Conservation (phyloP, 1,140 invertebrate species). For the Vanessa tameamea region DNA sequence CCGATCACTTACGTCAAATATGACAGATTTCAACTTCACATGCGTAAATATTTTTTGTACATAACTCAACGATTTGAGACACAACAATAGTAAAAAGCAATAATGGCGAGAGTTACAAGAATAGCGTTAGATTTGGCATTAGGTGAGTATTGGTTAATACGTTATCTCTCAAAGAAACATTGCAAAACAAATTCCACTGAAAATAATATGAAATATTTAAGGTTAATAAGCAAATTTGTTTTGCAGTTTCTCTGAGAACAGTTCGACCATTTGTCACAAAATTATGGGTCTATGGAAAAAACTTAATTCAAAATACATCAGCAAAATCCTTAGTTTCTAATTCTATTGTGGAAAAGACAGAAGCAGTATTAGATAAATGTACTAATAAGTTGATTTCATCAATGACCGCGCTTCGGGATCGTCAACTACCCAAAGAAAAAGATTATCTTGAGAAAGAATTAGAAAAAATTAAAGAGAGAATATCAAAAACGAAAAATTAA, state of each 20-base stretch:
- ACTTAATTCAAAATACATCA: constrained; percentile 41
- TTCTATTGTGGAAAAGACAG: constrained; percentile 51
- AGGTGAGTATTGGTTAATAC: constrained; percentile 44
- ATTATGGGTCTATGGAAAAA: constrained; percentile 58
- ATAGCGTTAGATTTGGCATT: constrained; percentile 59
- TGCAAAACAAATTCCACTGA: constrained; percentile 57
- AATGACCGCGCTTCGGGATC: constrained; percentile 50
- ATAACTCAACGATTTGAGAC: background rate
- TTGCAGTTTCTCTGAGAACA: constrained; percentile 73
- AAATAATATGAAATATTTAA: constrained; percentile 8
- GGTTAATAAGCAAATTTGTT: constrained; percentile 37
- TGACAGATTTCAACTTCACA: constrained; percentile 1
- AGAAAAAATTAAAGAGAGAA: constrained; percentile 46
- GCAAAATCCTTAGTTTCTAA: constrained; percentile 59
- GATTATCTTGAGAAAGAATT: constrained; percentile 63
- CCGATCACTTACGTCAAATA: background rate
- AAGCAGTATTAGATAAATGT: constrained; percentile 42
- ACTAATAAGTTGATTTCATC: constrained; percentile 37
- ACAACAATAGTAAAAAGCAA: constrained; percentile 1
- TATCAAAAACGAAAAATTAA: constrained; percentile 16
- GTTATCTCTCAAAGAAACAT: constrained; percentile 45
- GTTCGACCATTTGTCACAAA: constrained; percentile 53
- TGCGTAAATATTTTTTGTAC: background rate
- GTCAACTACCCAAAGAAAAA: constrained; percentile 52
- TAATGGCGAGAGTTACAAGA: constrained; percentile 55